Evolutionary conservation across 2,113 vertebrate genomes (phyloP), one percentile per base, ranked within the genome.

Genomic region (Donacobius atricapilla): DNA sequence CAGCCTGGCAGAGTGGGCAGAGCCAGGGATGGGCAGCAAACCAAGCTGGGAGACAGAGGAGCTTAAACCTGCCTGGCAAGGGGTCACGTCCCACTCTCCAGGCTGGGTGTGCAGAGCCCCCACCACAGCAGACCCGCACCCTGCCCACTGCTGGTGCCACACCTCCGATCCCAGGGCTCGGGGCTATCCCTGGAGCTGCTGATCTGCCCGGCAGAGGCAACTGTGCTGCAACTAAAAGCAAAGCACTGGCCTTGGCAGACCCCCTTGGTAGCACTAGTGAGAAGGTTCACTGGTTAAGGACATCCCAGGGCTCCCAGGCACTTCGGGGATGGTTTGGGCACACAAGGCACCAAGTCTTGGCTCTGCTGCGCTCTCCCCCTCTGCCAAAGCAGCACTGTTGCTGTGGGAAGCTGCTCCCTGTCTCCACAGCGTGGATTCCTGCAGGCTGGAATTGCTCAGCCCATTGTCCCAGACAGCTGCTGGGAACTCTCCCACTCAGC

Each of bases 51-150:
- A 71, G 8, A 23, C 73, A 69, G 21, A 76, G 66, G 27, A 79
- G 22, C 53, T 33, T 8, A 27, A 83, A 73, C 65, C 77, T 69
- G 77, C 60, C 77, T 18, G 77, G 33, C 48, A 51, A 57, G 31
- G 54, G 45, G 40, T 28, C 56, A 6, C 6, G 70, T 19, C 63
- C 73, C 63, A 6, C 14, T 40, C 28, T 31, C 44, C 79, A 60
- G 44, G 56, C 25, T 24, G 68, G 27, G 48, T 37, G 50, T 64
- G 66, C 33, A 58, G 61, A 69, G 66, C 27, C 39, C 72, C 39
- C 31, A 13, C 3, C 6, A 6, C 20, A 33, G 44, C 39, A 69
- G 50, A 18, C 68, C 54, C 0, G 0, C 14, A n/a, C 35, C 69
- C 63, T 81, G 63, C 40, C 40, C 89, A 5, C 54, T 8, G 3